phyloP scores from a whole-genome alignment of 2,888 invertebrate species.

The Eristalis pertinax region DNA sequence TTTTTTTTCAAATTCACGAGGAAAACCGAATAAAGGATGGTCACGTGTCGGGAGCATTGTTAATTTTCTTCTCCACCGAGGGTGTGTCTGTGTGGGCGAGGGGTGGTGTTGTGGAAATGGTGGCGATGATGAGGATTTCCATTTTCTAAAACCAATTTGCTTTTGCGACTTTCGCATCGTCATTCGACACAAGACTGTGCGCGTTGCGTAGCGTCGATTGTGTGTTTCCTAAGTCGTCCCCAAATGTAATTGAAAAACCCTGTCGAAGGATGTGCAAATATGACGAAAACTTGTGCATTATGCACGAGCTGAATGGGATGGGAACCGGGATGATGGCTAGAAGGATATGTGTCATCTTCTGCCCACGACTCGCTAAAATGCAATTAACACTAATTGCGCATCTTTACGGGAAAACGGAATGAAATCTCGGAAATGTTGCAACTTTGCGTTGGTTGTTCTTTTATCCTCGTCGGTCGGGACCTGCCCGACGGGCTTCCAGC shows the following conservation, averaged over 20 bases:
- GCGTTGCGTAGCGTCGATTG: neutral
- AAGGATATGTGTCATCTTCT: constrained; percentile 37
- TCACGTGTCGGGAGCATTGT: constrained; percentile 71
- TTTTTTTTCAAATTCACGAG: constrained; percentile 42
- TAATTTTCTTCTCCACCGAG: constrained; percentile 64
- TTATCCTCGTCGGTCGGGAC: neutral
- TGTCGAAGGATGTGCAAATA: constrained; percentile 38
- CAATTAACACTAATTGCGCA: constrained; percentile 66
- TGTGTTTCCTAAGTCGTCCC: constrained; percentile 4
- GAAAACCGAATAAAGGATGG: constrained; percentile 59
- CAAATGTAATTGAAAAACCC: constrained; percentile 57
- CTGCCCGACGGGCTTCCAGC: constrained; percentile 4
- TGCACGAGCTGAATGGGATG: neutral
- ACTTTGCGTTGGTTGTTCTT: constrained; percentile 27
- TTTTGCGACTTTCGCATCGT: constrained; percentile 28
- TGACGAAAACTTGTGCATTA: neutral
- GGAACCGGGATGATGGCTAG: neutral
- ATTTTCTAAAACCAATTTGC: constrained; percentile 24
- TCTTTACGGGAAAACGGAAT: constrained; percentile 23
- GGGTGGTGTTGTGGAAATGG: neutral
- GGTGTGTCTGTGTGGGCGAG: constrained; percentile 1
- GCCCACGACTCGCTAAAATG: constrained; percentile 26
- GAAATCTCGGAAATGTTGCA: neutral
- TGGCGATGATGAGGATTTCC: constrained; percentile 46
- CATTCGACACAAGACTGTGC: neutral